Percentiles rank a stretch among this genome's conserved stretches.
Conservation (phyloP, 2,113 vertebrate genomes). For the Pavo muticus region DNA sequence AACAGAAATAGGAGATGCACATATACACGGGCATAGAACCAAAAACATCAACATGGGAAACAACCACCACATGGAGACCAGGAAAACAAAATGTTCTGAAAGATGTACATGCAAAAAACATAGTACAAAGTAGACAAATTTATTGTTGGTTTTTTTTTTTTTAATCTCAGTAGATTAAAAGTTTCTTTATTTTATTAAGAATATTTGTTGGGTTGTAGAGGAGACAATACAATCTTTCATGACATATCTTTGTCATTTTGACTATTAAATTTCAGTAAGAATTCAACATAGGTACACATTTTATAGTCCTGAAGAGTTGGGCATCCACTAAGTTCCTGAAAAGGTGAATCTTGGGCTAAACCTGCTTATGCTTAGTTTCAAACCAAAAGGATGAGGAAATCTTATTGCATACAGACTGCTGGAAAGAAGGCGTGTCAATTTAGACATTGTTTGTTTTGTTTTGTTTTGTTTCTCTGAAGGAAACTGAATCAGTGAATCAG, state of each 20-base stretch:
- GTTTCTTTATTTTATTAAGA: not conserved
- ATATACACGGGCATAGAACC: not conserved
- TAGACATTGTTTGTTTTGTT: not conserved
- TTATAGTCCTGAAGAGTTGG: not conserved
- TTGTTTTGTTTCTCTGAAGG: not conserved
- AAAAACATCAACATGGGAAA: not conserved
- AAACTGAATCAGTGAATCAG: not conserved
- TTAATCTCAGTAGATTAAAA: not conserved
- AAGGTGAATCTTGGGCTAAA: not conserved
- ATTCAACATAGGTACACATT: not conserved
- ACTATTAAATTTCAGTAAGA: not conserved
- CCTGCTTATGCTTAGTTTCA: not conserved
- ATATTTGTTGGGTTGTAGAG: too few relatives aligned
- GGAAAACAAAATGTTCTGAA: not conserved
- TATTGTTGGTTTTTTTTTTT: not conserved
- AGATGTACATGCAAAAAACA: not conserved
- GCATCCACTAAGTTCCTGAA: not conserved
- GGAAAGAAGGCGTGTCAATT: not conserved
- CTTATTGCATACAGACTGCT: not conserved
- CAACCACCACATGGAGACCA: not conserved
- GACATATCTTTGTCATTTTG: not conserved
- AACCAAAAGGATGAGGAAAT: not conserved
- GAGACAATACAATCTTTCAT: not conserved
- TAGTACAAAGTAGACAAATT: not conserved
- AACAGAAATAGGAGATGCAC: not conserved